Base-by-base conservation (phyloP, 1,140 invertebrate species). In the Scaptomyza pallida region DNA sequence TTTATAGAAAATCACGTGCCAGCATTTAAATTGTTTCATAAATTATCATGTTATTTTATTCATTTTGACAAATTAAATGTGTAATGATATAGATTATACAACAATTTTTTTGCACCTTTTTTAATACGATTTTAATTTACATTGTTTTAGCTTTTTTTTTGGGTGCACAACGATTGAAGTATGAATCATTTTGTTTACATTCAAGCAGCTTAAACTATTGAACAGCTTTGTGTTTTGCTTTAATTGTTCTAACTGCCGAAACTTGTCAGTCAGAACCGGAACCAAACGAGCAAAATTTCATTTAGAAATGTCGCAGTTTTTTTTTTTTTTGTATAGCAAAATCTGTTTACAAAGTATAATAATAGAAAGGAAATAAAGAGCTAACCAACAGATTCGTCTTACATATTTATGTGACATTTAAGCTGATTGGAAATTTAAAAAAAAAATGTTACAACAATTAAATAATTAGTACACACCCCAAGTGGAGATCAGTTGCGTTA, bases 1-100 rank as follows among this genome's bases (percentile, higher is more conserved):
- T n/a, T n/a, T n/a, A n/a, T n/a, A n/a, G n/a, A n/a, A 55, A 41
- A 50, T 47, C 65, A 62, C 57, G 65, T 48, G 65, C 41, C 9
- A 51, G 35, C 44, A 15, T 48, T 21, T 6, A 16, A 5, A 13
- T 54, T 54, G 51, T 12, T 5, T n/a, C 3, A 21, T 54, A 30
- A 30, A n/a, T 37, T 35, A 8, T 21, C 9, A 12, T 8, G 16
- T 35, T 17, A 3, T 19, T 37, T 19, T 19, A 10, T 12, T 40
- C 17, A 50, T 17, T 47, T 30, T 30, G 9, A 8, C 13, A 12
- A 48, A 13, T 9, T 26, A 48, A 48, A 16, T 48, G 9, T 48
- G 5, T 13, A 48, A 9, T 30, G 8, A 30, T 9, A 9, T 30
- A 30, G 26, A 30, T 30, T 30, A 30, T 30, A 30, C 26, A 30